Base-by-base conservation (phyloP, 1,140 invertebrate species). In the Phenacoccus solenopsis region DNA sequence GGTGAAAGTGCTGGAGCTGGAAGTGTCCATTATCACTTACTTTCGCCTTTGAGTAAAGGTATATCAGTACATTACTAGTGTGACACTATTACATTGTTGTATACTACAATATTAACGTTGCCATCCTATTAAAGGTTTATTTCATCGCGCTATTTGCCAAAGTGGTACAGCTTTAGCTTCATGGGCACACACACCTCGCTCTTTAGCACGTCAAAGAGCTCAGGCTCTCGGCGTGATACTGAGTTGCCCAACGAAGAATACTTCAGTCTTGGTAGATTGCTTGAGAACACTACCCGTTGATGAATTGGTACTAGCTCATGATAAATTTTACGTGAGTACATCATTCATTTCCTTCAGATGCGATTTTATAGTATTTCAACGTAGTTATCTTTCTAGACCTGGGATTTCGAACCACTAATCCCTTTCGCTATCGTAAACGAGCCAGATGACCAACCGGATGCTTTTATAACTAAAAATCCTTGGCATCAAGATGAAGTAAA, bases 1-100 rank as follows among this genome's bases (percentile, higher is more conserved):
- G 74, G 74, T 12, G 32, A 35, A 22, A 74, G 73, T 64, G 64
- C 71, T 1, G 74, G 74, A 24, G 70, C 67, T 0, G 69, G 67
- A 4, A 24, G 38, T 25, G 68, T 69, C 1, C 72, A 74, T 20
- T 69, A 70, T 0, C 72, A 72, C 21, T 21, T 74, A 49, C 49
- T 73, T 24, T 74, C 74, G 0, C 72, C 73, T 4, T 35, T 69
- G 25, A 71, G 67, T 12, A 71, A 72, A 70, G 69, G 70, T 49
- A 3, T n/a, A 16, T 87, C 96, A 16, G 74, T 49, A 49, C 5
- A 9, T 49, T 49, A n/a, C n/a, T n/a, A n/a, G n/a, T n/a, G n/a
- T n/a, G n/a, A n/a, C n/a, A n/a, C n/a, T n/a, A n/a, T n/a, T n/a
- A n/a, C n/a, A n/a, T n/a, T n/a, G n/a, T n/a, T n/a, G n/a, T n/a